Evolutionary conservation across 2,888 invertebrate genomes (phyloP).

Genomic region (Pecten maximus): DNA sequence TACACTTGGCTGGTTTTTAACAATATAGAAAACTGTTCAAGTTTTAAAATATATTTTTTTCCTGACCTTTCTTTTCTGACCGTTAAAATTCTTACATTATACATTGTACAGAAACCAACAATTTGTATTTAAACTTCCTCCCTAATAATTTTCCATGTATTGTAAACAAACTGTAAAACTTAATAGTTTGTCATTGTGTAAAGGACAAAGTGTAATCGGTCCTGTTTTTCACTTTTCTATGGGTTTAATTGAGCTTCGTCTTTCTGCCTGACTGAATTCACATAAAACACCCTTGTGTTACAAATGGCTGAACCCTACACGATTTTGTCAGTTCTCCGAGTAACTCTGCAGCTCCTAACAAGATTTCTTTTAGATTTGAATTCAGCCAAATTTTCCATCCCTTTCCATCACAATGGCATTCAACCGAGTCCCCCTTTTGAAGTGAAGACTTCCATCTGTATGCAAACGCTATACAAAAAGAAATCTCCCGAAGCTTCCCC

Average conservation of each 20-base stretch:
- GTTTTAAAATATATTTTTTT: background rate
- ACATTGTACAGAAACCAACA: background rate
- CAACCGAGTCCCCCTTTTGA: background rate
- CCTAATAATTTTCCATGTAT: background rate
- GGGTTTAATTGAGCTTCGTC: slow-evolving; percentile 14
- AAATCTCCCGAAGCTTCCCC: background rate
- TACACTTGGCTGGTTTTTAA: background rate
- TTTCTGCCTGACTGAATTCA: background rate
- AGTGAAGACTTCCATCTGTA: slow-evolving; percentile 27
- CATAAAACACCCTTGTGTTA: background rate
- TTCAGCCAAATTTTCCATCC: background rate
- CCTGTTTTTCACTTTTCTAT: slow-evolving; percentile 21
- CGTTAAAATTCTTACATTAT: background rate
- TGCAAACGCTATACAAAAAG: background rate
- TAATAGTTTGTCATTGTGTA: background rate
- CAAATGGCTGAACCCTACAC: slow-evolving; percentile 22
- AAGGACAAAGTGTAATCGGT: background rate
- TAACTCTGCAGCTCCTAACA: slow-evolving; percentile 11
- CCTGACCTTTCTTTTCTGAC: background rate
- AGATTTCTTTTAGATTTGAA: slow-evolving; percentile 16
- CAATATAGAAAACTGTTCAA: background rate
- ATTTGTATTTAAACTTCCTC: background rate
- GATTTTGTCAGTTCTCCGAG: slow-evolving; percentile 8
- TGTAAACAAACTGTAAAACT: slow-evolving; percentile 23
- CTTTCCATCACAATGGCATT: slow-evolving; percentile 25